Base-by-base conservation (phyloP, 2,113 vertebrate species). In the Eidolon helvum region DNA sequence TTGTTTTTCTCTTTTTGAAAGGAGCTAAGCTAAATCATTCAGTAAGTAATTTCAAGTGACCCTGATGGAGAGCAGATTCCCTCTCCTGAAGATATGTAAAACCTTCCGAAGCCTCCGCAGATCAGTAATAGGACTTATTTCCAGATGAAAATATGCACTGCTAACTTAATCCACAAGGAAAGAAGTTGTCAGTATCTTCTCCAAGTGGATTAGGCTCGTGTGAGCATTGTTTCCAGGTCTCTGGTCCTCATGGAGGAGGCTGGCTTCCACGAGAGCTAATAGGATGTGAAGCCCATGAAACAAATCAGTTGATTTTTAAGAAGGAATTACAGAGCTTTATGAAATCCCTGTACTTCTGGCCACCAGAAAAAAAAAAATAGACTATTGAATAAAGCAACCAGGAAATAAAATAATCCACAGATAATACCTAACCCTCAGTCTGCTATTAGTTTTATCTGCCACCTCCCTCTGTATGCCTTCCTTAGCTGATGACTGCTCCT, bases 1-100 rank as follows among this genome's bases (percentile, higher is more conserved):
- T 69, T 91, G 75, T 82, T 94, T 90, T 87, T 72, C 50, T 63
- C 57, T 93, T 84, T 88, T 38, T 71, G 19, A 87, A 87, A 95
- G 24, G 10, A 91, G 38, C 57, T 65, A 65, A 77, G 59, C 33
- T 33, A 61, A 94, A 35, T 75, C 33, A 50, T 38, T 92, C 55
- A 57, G 71, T 40, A 89, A 85, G 71, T 57, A 53, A 87, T 88
- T 87, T 57, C 66, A 69, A 59, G 43, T 77, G 35, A 92, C 40
- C 33, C 71, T 43, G 40, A 59, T 68, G 33, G 66, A 94, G 82
- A 72, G 19, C 3, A 50, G 30, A 11, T 40, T 10, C 9, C 8
- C 45, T 35, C 45, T 85, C 40, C 40, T 30, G 57, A 50, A 90
- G 71, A 50, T 45, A 88, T 10, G 96, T 89, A 63, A 80, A 96